Evolutionary conservation across 1,140 invertebrate genomes (phyloP).

Genomic region (Parapsyche elsis): DNA sequence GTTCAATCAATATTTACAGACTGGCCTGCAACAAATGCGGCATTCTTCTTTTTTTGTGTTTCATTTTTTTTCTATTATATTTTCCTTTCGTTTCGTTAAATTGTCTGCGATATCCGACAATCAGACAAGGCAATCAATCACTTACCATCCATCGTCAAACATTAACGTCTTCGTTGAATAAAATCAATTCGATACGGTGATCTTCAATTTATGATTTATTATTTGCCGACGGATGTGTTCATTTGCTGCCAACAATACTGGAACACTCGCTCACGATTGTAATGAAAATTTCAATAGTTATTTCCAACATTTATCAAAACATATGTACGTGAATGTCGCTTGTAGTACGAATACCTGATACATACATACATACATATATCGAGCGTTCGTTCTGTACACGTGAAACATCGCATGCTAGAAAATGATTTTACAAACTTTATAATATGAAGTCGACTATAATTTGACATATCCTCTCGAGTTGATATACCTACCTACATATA

Average conservation of each 20-base stretch:
- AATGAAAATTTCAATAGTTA: no score
- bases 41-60: not conserved
- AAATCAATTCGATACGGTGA: slow-evolving; percentile 7
- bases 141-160: not conserved
- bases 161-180: slow-evolving; percentile 17
- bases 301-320: no score
- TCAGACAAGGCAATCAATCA: slow-evolving; percentile 14
- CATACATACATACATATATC: no score
- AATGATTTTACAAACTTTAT: not conserved
- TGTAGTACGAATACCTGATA: no score
- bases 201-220: slow-evolving; percentile 6
- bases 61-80: not conserved
- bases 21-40: not conserved
- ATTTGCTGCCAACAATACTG: slow-evolving; percentile 5
- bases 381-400: no score
- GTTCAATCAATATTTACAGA: not conserved
- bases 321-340: no score
- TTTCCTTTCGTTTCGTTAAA: not conserved
- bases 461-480: slow-evolving; percentile 7
- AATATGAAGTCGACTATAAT: not conserved
- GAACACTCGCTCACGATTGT: not conserved
- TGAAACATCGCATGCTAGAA: not conserved
- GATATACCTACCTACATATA: no score
- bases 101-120: slow-evolving; percentile 2
- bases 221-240: not conserved